These are phyloP conservation scores for Aeoliscus strigatus DNA, from an alignment of 2,797 vertebrate species.

Conservation along the genomic window DNA sequence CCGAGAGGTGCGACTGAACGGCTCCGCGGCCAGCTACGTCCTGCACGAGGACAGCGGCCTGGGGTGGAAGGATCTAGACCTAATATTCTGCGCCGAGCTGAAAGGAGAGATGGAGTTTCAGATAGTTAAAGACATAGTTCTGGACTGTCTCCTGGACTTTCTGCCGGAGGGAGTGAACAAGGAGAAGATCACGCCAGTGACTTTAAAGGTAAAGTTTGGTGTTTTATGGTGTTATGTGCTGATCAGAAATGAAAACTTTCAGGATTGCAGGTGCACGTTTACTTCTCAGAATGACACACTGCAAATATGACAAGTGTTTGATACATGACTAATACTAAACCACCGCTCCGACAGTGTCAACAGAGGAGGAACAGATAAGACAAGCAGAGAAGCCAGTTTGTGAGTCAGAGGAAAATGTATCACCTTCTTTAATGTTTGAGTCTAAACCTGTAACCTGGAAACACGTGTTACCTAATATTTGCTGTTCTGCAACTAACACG, in stretches of 20 bases:
- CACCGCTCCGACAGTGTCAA: constrained; percentile 12
- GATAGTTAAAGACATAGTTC: constrained; percentile 92
- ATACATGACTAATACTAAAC: not conserved
- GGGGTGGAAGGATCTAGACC: constrained; percentile 96
- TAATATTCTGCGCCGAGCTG: constrained; percentile 95
- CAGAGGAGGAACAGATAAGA: not conserved
- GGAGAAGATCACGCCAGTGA: constrained; percentile 92
- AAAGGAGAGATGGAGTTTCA: constrained; percentile 92
- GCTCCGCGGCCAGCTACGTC: constrained; percentile 95
- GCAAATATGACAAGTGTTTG: not conserved
- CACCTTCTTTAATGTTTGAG: not conserved
- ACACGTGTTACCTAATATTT: not conserved
- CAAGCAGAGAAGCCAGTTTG: not conserved
- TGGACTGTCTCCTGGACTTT: constrained; percentile 96
- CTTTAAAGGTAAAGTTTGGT: constrained; percentile 83
- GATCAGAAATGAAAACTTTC: not conserved
- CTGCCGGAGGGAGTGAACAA: constrained; percentile 96
- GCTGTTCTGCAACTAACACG: not conserved
- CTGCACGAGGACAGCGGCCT: constrained; percentile 96
- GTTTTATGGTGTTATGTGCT: not conserved
- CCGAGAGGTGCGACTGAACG: constrained; percentile 92
- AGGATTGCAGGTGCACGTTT: not conserved
- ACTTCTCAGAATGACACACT: too few relatives aligned
- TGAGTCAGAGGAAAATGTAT: constrained; percentile 1
- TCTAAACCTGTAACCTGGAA: not conserved